phyloP scores from a whole-genome alignment of 35 echinoderm and acorn worm genomes.

The Ptychodera flava region DNA sequence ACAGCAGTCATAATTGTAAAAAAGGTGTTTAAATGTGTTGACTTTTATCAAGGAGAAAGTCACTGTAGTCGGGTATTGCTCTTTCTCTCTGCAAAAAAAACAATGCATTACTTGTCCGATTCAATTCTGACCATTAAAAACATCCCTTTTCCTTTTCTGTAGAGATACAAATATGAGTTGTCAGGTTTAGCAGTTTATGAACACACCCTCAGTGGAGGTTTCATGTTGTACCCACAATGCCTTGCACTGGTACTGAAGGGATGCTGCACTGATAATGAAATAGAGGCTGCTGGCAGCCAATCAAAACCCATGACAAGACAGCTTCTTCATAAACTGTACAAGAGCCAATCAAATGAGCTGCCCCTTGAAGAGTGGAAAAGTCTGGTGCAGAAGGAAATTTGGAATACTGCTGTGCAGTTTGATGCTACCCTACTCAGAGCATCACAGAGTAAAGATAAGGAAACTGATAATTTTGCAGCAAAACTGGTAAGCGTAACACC shows the following conservation, averaged over 20 bases:
- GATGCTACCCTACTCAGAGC: slow-evolving; percentile 38
- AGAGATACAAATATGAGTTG: slow-evolving; percentile 66
- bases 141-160: slow-evolving; percentile 12
- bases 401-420: slow-evolving; percentile 39
- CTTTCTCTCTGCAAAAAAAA: no score
- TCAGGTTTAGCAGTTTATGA: slow-evolving; percentile 33
- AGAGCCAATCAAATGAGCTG: slow-evolving; percentile 3
- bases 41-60: slow-evolving; percentile 6
- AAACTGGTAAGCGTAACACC: slow-evolving; percentile 35
- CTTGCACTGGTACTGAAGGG: slow-evolving; percentile 48
- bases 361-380: slow-evolving; percentile 31
- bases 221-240: slow-evolving; percentile 62
- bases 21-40: no score
- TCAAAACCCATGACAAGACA: not conserved
- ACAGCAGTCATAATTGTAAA: no score
- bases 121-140: no score
- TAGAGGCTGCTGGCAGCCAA: slow-evolving; percentile 33
- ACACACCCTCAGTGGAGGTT: slow-evolving; percentile 34
- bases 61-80: not conserved
- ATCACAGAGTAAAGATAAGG: slow-evolving; percentile 18
- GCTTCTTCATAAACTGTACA: not conserved
- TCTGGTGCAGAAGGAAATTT: slow-evolving; percentile 17
- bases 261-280: slow-evolving; percentile 41
- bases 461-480: slow-evolving; percentile 24
- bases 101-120: no score